Base-by-base conservation (phyloP, 2,797 vertebrate genomes). In the Pangasius krempfi region DNA sequence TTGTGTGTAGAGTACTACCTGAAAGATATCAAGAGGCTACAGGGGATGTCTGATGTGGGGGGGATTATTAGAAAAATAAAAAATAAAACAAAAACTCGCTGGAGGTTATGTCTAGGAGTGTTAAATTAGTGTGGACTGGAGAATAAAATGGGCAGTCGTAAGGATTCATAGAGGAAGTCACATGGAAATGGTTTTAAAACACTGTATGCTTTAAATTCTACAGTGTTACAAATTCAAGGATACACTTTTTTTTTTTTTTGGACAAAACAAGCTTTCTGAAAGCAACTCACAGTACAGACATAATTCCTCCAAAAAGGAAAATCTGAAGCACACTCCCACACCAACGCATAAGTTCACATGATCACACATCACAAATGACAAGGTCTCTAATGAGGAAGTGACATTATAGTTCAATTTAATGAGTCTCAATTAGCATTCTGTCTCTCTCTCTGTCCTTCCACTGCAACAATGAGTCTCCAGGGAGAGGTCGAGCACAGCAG, bases 401-500 rank as follows among this genome's bases (percentile, higher is more conserved):
- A 90, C 88, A 78, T 68, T 84, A 90, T 40, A 81, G 89, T 91
- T 86, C 58, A 58, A 81, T 91, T 90, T 90, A 92, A 90, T 87
- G 87, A 92, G 86, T 44, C 76, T 90, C 85, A 88, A 90, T 93
- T 92, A 91, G 87, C 88, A 89, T 86, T 83, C 83, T 83, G 58
- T 73, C 60, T 73, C 52, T 82, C 86, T 44, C 54, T 44, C 62
- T 81, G 64, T 84, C 82, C 56, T 86, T 84, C 79, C 33, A 90
- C 50, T 75, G 60, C 47, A 92, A 89, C 89, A 90, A 92, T 87
- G 64, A 47, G 88, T 92, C 92, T 91, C 92, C 92, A 89, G 87
- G 92, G 92, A 92, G 90, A 89, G 85, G 58, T 37, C 83, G 72
- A 18, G 88, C 40, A 14, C 85, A 56, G 87, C 86, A 50, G 54